These are phyloP conservation scores for Amphiprion percula DNA, from an alignment of 2,113 vertebrate genomes.

Conservation along the genomic window DNA sequence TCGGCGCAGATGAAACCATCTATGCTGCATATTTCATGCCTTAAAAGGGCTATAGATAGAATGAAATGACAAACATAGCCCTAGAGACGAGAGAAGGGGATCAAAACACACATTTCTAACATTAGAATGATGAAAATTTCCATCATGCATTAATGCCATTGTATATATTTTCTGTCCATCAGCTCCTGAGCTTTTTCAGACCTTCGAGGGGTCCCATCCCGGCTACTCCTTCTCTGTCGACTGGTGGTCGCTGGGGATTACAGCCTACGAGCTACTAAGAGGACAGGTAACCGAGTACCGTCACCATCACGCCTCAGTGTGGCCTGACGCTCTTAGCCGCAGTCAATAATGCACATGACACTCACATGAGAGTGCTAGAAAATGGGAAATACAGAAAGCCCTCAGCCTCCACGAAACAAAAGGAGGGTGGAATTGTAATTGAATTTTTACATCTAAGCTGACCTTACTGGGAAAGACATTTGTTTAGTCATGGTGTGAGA, in stretches of 20 bases:
- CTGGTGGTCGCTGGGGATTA: slow-evolving; percentile 91
- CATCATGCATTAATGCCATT: not conserved
- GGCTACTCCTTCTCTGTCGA: slow-evolving; percentile 93
- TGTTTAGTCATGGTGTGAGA: slow-evolving; percentile 49
- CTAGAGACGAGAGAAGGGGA: not conserved
- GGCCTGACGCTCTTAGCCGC: slow-evolving; percentile 17
- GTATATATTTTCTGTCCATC: slow-evolving; percentile 28
- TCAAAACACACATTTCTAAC: not conserved
- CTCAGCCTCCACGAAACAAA: slow-evolving; percentile 28
- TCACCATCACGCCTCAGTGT: slow-evolving; percentile 4
- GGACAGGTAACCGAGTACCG: slow-evolving; percentile 87
- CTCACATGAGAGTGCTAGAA: not conserved
- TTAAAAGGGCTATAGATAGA: not conserved
- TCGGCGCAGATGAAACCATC: not conserved
- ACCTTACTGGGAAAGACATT: slow-evolving; percentile 27
- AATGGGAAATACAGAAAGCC: slow-evolving; percentile 7
- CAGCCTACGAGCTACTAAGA: slow-evolving; percentile 94
- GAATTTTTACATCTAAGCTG: slow-evolving; percentile 49
- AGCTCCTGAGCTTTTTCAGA: slow-evolving; percentile 97
- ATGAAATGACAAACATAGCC: not conserved
- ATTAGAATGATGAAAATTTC: not conserved
- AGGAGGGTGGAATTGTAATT: slow-evolving; percentile 25
- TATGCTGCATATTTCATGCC: not conserved
- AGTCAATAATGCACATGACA: slow-evolving; percentile 43
- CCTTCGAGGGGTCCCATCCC: slow-evolving; percentile 83